Evolutionary conservation across 2,888 invertebrate genomes (phyloP), one percentile per base, ranked within the genome.

Genomic region (Bombylius discolor): DNA sequence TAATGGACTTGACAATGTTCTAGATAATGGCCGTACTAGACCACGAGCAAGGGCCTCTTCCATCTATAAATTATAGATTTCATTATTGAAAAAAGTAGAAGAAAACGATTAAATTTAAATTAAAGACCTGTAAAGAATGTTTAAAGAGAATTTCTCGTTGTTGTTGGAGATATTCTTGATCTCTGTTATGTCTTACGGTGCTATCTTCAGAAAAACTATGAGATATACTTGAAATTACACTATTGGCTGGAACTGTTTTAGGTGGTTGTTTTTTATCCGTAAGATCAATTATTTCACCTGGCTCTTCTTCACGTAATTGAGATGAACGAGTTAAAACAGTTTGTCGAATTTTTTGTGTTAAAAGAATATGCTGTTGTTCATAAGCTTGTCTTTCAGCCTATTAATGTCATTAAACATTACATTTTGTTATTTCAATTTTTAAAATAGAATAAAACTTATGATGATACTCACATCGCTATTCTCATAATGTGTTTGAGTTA

Each of bases 291-390:
- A 87, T 85, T 73, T 82, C 79, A 47, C 71, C 73, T 14, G 74
- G 68, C 53, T 74, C 71, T 56, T 75, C 72, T 59, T 83, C 81
- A 67, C 85, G 83, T 68, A 83, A 83, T 58, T 83, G 73, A 46
- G 82, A 83, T 14, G 87, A 87, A 51, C 92, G 81, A 47, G 89
- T 91, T 63, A 93, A 72, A 13, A 88, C 90, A 14, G 92, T 90
- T 70, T 92, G 89, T 45, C 92, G 81, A 62, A 93, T 89, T 75
- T 92, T 92, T 76, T 92, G 85, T 48, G 87, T 81, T 61, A 85
- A 78, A 70, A 82, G 79, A 71, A 82, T 80, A 65, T 83, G 83
- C 59, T 80, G 79, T 61, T 72, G 68, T 61, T 79, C 79, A 60
- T 79, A 78, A 13, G 79, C 74, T 62, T 79, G 79, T 54, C 78